Percentiles rank a stretch among this genome's conserved stretches.
These are phyloP conservation scores for Dromaius novaehollandiae DNA, from an alignment of 2,113 vertebrate species.

Conservation along the genomic window DNA sequence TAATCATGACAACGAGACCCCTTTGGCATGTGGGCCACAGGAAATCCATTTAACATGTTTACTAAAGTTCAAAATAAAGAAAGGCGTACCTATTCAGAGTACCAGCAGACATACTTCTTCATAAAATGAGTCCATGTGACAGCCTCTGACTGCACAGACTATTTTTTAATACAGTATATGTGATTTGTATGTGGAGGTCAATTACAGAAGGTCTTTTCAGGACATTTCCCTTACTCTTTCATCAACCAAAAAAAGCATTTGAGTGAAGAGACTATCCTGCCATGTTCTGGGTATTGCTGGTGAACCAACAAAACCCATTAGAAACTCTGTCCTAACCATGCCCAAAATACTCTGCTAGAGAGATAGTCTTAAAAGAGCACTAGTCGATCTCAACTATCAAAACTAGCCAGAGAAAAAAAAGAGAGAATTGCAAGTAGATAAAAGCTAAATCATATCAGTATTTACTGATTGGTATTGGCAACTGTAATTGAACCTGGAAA, in stretches of 20 bases:
- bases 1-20: background rate
- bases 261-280: background rate
- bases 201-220: background rate
- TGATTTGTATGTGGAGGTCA: background rate
- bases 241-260: background rate
- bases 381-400: background rate
- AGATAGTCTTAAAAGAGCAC: background rate
- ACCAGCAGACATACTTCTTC: background rate
- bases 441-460: background rate
- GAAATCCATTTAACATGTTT: background rate
- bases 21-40: background rate
- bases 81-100: background rate
- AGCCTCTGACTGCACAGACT: background rate
- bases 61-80: background rate
- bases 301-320: accelerated
- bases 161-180: background rate
- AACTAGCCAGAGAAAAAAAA: background rate
- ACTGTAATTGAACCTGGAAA: background rate
- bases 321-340: background rate
- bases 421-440: background rate
- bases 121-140: background rate
- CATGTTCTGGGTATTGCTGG: background rate
- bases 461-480: background rate
- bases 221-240: background rate
- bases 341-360: background rate